These are phyloP conservation scores for Meiosimyza decipiens DNA, from an alignment of 2,888 invertebrate species.

Conservation along the genomic window DNA sequence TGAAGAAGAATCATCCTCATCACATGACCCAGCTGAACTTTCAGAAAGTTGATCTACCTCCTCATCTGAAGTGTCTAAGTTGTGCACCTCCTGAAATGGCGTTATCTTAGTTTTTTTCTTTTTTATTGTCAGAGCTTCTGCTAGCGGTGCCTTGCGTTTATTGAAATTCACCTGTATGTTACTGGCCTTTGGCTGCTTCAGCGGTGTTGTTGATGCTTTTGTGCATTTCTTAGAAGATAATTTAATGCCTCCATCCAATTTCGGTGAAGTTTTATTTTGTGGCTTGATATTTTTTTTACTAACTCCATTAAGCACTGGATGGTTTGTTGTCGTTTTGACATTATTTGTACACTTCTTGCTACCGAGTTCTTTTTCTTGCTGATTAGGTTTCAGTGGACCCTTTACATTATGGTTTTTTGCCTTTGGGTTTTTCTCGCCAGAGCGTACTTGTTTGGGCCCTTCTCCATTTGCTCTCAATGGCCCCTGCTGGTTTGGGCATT, in stretches of 20 bases:
- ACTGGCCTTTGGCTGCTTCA: neutral
- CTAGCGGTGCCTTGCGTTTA: no score
- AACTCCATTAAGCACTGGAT: neutral
- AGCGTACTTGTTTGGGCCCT: neutral
- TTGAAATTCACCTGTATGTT: constrained; percentile 4
- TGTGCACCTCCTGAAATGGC: neutral
- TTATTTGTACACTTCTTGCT: neutral
- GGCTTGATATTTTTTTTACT: constrained; percentile 2
- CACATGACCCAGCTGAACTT: neutral
- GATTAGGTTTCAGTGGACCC: neutral
- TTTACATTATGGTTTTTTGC: constrained; percentile 31
- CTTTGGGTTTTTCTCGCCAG: neutral
- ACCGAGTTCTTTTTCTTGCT: neutral
- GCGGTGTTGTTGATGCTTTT: neutral
- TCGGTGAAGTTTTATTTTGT: neutral
- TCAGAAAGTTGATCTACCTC: neutral
- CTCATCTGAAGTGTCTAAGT: neutral
- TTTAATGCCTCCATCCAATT: neutral
- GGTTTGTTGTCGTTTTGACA: neutral
- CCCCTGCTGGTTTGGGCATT: no score
- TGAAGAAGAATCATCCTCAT: constrained; percentile 4
- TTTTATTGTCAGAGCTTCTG: neutral
- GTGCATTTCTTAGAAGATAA: neutral
- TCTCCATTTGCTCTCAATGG: constrained; percentile 16
- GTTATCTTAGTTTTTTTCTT: constrained; percentile 8